Evolutionary conservation across 2,113 vertebrate species (phyloP), one percentile per base, ranked within the genome.

Genomic region (Chamaetylas fuelleborni): DNA sequence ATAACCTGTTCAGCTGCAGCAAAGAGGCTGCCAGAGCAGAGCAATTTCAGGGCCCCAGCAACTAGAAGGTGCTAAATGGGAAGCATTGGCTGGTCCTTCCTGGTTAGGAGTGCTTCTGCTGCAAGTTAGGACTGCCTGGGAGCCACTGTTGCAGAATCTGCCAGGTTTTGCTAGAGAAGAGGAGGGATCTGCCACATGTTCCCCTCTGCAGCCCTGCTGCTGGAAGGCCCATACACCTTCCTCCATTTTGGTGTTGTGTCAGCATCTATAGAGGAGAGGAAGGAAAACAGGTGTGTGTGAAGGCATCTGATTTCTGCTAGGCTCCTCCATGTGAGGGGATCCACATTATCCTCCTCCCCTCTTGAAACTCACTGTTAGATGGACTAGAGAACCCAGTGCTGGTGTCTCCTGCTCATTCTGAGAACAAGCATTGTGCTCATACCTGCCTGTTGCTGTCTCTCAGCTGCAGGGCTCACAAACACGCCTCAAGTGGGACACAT

Each of bases 401-500:
- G 19, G 31, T 81, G 58, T 42, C 71, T 90, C 31, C 61, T 73
- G 34, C 61, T 93, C 34, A 25, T 83, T 90, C 40, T 70, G 47
- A 80, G 56, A 73, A 51, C n/a, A 62, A 58, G 33, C 31, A 40
- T 24, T 34, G 43, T 73, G 38, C 29, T 53, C 7, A 15, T 19
- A n/a, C 25, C 53, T 43, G 26, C 28, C 14, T 26, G 43, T 34
- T 58, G 58, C 60, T 81, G 33, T 70, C 66, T 48, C 20, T 88
- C 91, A 86, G 71, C 67, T 83, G 50, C 83, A 67, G 43, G 42
- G 26, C n/a, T 74, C 48, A 40, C 26, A 38, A 56, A 17, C 4
- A 2, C 11, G 25, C 40, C 43, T 84, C 54, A 38, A 17, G 42
- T 79, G 40, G 36, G 25, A 77, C n/a, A 28, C 0, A 0, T 67